These are phyloP conservation scores for Caenorhabditis sulstoni DNA, from an alignment of 2,888 invertebrate species.

Conservation along the genomic window DNA sequence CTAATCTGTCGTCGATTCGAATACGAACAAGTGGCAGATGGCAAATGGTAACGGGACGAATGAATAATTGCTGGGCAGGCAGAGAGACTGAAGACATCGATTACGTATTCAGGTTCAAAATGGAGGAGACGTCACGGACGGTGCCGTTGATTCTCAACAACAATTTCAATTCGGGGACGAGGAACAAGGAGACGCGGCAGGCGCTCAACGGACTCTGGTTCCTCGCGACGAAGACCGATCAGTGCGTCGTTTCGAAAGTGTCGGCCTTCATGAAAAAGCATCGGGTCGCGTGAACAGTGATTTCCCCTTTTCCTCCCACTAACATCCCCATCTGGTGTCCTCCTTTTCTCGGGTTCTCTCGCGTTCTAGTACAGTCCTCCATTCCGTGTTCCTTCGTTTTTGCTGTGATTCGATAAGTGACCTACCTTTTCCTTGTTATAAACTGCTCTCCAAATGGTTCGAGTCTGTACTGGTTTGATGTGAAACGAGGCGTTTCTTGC, in stretches of 20 bases:
- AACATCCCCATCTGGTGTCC: too few species aligned
- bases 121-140: conserved; percentile 32
- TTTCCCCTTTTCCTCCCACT: conserved; percentile 5
- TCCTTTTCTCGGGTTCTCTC: conserved; percentile 2
- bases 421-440: conserved; percentile 61
- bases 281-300: background rate
- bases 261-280: conserved; percentile 32
- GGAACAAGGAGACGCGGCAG: conserved; percentile 75
- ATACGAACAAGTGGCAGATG: conserved; percentile 76
- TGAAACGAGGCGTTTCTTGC: conserved; percentile 56
- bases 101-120: conserved; percentile 55
- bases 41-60: conserved; percentile 69
- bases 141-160: conserved; percentile 77
- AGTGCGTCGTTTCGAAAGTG: conserved; percentile 60
- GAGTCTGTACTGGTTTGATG: conserved; percentile 60
- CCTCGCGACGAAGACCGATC: conserved; percentile 54
- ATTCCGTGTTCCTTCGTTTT: background rate
- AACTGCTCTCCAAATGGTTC: conserved; percentile 45
- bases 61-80: conserved; percentile 1
- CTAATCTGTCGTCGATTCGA: conserved; percentile 75
- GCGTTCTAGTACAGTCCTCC: conserved; percentile 4
- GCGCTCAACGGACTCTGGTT: conserved; percentile 77
- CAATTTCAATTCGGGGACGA: conserved; percentile 78
- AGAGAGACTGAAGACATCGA: too few species aligned
- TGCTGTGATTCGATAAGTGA: conserved; percentile 5